phyloP scores from a whole-genome alignment of 2,888 invertebrate species.

The Brachynemurus nebulosus region DNA sequence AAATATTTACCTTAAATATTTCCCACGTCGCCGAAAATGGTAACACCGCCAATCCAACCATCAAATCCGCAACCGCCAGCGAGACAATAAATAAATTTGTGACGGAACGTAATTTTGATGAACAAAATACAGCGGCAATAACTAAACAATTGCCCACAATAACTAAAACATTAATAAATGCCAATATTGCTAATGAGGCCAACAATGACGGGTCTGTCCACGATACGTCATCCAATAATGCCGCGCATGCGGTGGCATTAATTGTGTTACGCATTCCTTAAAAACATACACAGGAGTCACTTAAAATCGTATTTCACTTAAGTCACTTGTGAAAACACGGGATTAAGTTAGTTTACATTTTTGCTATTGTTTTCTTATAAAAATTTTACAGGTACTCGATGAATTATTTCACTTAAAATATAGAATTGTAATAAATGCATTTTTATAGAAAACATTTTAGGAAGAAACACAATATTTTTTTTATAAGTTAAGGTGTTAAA shows the following conservation, averaged over 20 bases:
- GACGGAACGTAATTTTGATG: constrained; percentile 82
- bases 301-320: no score
- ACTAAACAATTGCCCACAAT: constrained; percentile 85
- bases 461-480: no score
- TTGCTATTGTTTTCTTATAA: no score
- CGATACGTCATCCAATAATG: constrained; percentile 62
- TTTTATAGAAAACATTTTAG: no score
- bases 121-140: constrained; percentile 82
- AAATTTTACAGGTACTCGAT: no score
- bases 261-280: constrained; percentile 52
- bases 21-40: constrained; percentile 94
- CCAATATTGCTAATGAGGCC: constrained; percentile 60
- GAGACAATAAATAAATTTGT: constrained; percentile 96
- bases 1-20: constrained; percentile 71
- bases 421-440: no score
- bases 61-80: constrained; percentile 86
- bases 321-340: no score
- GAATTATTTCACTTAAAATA: no score
- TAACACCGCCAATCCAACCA: constrained; percentile 89
- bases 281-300: no score
- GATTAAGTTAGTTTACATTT: no score
- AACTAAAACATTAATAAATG: constrained; percentile 76
- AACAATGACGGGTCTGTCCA: constrained; percentile 71
- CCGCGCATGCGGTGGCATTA: constrained; percentile 71
- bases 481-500: no score